Evolutionary conservation across 2,797 vertebrate species (phyloP), one percentile per base, ranked within the genome.

Genomic region (Pristis pectinata): DNA sequence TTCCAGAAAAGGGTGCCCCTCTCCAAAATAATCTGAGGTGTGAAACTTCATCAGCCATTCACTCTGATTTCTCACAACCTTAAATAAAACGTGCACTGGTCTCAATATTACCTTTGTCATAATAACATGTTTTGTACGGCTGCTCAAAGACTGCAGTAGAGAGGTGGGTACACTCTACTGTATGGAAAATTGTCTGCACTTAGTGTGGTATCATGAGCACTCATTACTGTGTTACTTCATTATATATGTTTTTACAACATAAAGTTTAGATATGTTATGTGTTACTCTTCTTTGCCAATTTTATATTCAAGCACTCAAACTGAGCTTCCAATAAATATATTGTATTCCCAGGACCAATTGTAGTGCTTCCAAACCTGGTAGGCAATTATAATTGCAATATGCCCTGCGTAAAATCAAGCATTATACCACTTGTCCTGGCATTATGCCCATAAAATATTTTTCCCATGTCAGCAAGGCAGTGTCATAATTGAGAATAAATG

Each of bases 401-500:
- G n/a, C 87, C 61, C 24, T 91, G 59, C 91, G n/a, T 91, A 91
- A 61, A 67, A 67, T 91, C n/a, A 67, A 41, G 59, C 37, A 10
- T 91, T 59, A 67, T 41, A 41, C 59, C n/a, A 91, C 61, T 24
- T 91, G n/a, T 41, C 87, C 17, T 91, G 59, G 87, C 87, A 91
- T 67, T 22, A 8, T 91, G 87, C 59, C 61, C 87, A 91, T 67
- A 91, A 91, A 91, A 91, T 91, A 91, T 67, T 24, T 41, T 67
- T 41, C n/a, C n/a, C 61, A 91, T 91, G 87, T 67, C 87, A 91
- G 61, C 61, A 91, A 91, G 61, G 87, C 64, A 91, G 64, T 91
- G 17, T 91, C 87, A 91, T 67, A 91, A 91, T 91, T 91, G 87
- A 91, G 87, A 91, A 91, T 91, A 67, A 91, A 91, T 91, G 87